A percentile compares a stretch with the other conserved stretches of the same genome.
phyloP scores from a whole-genome alignment of 1,140 invertebrate genomes.

The Philopotamus ludificatus region DNA sequence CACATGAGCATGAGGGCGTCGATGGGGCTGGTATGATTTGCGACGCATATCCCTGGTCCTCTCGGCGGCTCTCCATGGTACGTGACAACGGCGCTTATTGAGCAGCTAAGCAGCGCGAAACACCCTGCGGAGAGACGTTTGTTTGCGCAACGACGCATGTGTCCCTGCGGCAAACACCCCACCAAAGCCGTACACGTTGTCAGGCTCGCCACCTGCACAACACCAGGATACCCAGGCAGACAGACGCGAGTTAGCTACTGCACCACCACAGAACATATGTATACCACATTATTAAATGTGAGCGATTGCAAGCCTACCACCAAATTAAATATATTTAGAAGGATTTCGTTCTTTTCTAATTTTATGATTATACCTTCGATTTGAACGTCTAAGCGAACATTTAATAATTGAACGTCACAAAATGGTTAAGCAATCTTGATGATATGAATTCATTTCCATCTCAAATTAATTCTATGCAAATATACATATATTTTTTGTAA shows the following conservation, averaged over 20 bases:
- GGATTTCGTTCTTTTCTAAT: no score
- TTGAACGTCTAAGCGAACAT: no score
- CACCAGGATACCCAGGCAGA: conserved; percentile 11
- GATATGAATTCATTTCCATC: no score
- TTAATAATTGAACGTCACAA: no score
- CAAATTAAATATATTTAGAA: no score
- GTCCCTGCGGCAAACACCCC: conserved; percentile 76
- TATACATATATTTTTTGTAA: no score
- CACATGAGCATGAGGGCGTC: conserved; percentile 96
- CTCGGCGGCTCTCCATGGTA: conserved; percentile 85
- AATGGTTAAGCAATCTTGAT: no score
- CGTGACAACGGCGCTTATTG: conserved; percentile 83
- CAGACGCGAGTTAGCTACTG: conserved; percentile 14
- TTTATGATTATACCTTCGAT: no score
- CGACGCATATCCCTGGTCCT: conserved; percentile 92
- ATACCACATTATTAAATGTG: background rate
- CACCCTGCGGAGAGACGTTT: conserved; percentile 79
- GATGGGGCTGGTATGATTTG: conserved; percentile 99
- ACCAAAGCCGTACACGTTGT: conserved; percentile 80
- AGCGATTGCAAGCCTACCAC: background rate
- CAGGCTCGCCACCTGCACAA: conserved; percentile 77
- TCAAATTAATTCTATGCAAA: no score
- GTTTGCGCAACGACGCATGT: conserved; percentile 76
- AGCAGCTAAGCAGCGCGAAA: conserved; percentile 84
- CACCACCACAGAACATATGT: conserved; percentile 10